Evolutionary conservation across 2,888 invertebrate genomes (phyloP).

Genomic region (Macrosoma leucophasiata): DNA sequence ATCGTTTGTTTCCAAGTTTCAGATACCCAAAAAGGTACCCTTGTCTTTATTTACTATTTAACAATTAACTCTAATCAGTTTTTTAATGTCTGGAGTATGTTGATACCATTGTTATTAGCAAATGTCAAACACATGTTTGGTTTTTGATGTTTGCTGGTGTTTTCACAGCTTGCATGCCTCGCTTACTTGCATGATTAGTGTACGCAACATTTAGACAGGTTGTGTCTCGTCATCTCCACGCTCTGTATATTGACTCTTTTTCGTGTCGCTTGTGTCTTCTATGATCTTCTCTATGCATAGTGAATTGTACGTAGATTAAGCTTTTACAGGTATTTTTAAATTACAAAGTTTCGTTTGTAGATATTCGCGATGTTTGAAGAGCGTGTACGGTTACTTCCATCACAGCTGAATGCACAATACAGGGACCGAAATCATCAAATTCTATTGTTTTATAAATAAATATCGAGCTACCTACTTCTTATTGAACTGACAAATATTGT

Average conservation of each 20-base stretch:
- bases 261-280: slow-evolving; percentile 43
- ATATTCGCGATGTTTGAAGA: too few relatives aligned
- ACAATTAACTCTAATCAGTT: slow-evolving; percentile 68
- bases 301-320: slow-evolving; percentile 38
- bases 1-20: slow-evolving; percentile 58
- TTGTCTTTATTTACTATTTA: slow-evolving; percentile 51
- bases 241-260: slow-evolving; percentile 51
- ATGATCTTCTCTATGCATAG: slow-evolving; percentile 52
- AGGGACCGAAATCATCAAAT: too few relatives aligned
- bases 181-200: slow-evolving; percentile 58
- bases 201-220: slow-evolving; percentile 60
- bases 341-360: too few relatives aligned
- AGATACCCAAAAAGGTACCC: slow-evolving; percentile 62
- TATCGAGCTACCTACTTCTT: too few relatives aligned
- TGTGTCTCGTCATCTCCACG: slow-evolving; percentile 58
- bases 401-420: too few relatives aligned
- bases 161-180: slow-evolving; percentile 48
- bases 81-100: too few relatives aligned
- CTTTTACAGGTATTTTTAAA: too few relatives aligned
- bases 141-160: slow-evolving; percentile 35
- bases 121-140: slow-evolving; percentile 34
- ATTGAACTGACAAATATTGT: too few relatives aligned
- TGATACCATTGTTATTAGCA: slow-evolving; percentile 43
- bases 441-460: too few relatives aligned
- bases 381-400: slow-evolving; percentile 17